A percentile compares a stretch with the other conserved stretches of the same genome.
These are phyloP conservation scores for Bombycilla garrulus DNA, from an alignment of 2,113 vertebrate species.

Conservation along the genomic window DNA sequence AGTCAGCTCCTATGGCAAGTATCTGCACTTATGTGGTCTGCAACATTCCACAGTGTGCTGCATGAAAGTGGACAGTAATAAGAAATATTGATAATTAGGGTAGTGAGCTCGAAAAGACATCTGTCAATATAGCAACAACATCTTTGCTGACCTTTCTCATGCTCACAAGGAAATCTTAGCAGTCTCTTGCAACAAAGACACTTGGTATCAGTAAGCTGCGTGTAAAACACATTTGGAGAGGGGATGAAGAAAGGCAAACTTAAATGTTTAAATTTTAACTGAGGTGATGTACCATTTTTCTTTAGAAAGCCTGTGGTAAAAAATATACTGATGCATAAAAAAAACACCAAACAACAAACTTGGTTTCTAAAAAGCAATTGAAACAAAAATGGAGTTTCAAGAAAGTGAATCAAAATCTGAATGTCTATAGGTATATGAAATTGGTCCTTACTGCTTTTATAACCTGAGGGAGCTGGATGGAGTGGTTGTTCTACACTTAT, in stretches of 20 bases:
- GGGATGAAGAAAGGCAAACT: not conserved
- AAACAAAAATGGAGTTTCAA: not conserved
- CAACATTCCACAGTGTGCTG: not conserved
- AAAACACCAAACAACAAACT: not conserved
- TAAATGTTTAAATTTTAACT: not conserved
- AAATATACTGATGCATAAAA: not conserved
- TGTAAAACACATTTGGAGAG: not conserved
- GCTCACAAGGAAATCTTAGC: not conserved
- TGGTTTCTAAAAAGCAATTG: not conserved
- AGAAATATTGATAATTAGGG: not conserved
- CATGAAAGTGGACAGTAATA: not conserved
- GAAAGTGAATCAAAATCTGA: not conserved
- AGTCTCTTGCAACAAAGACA: not conserved
- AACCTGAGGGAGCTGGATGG: accelerated
- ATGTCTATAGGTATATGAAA: not conserved
- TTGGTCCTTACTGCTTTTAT: not conserved
- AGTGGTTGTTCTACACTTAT: not conserved
- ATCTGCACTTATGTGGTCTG: not conserved
- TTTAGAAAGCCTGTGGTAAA: not conserved
- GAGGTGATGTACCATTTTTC: not conserved
- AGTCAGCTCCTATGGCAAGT: not conserved
- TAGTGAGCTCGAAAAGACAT: not conserved
- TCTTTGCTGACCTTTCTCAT: not conserved
- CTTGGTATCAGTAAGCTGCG: not conserved
- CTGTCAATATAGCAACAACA: not conserved